These are phyloP conservation scores for Grammomys dolichurus DNA, from an alignment of 2,113 vertebrate genomes.

Conservation along the genomic window DNA sequence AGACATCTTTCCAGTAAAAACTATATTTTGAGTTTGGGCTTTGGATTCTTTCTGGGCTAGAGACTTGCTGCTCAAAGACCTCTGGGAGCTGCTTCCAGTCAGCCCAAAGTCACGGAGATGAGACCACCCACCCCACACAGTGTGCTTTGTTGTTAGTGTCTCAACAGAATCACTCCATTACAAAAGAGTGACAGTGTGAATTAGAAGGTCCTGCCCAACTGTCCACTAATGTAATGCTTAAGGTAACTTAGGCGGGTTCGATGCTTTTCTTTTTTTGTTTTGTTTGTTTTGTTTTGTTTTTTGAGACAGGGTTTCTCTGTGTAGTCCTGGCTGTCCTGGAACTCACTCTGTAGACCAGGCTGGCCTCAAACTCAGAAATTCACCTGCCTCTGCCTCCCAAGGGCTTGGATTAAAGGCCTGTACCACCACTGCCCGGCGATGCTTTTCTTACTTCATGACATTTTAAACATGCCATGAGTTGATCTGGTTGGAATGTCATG, in stretches of 20 bases:
- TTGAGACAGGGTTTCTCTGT: no score
- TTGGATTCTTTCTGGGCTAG: background rate
- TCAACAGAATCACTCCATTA: background rate
- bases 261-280: background rate
- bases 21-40: background rate
- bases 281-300: no score
- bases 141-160: background rate
- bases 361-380: no score
- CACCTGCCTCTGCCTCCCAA: no score
- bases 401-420: no score
- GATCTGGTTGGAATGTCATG: background rate
- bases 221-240: background rate
- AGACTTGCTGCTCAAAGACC: background rate
- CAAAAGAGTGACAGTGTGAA: background rate
- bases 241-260: background rate
- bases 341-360: no score
- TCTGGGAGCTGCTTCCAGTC: background rate
- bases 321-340: no score
- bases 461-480: background rate
- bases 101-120: background rate
- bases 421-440: no score
- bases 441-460: background rate
- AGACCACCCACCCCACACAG: background rate
- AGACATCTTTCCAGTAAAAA: background rate
- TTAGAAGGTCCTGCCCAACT: background rate